Conservation (phyloP, 2,888 invertebrate genomes). For the Ectemnius continuus region DNA sequence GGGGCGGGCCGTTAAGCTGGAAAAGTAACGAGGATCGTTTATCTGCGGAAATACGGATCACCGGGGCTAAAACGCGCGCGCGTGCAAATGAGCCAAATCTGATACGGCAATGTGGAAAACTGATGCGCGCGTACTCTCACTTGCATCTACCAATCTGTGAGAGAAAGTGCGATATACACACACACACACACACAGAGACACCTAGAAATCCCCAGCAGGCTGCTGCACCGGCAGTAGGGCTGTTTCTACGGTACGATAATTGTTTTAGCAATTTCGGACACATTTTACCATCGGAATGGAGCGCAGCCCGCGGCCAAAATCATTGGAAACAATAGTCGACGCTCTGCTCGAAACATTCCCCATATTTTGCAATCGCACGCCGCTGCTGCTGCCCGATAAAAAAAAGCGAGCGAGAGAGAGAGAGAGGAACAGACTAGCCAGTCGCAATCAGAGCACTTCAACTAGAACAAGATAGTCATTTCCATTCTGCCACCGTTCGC, state of each 20-base stretch:
- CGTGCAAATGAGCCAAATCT: slow-evolving; percentile 8
- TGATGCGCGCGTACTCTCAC: too few relatives aligned
- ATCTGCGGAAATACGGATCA: slow-evolving; percentile 1
- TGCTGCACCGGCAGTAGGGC: not conserved
- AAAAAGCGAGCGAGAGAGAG: too few relatives aligned
- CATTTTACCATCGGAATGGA: not conserved
- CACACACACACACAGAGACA: not conserved
- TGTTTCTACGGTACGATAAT: slow-evolving; percentile 4
- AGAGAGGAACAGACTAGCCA: too few relatives aligned
- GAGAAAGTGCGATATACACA: not conserved
- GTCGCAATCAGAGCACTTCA: too few relatives aligned
- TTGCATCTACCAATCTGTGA: too few relatives aligned
- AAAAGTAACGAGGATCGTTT: slow-evolving; percentile 7
- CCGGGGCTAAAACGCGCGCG: not conserved
- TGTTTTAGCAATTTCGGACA: slow-evolving; percentile 11
- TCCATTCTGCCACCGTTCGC: too few relatives aligned
- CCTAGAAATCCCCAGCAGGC: not conserved
- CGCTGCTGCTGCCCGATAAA: too few relatives aligned
- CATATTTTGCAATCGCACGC: too few relatives aligned
- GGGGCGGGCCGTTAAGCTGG: not conserved
- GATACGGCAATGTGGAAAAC: not conserved
- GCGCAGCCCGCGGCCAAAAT: not conserved
- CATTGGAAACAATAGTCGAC: not conserved
- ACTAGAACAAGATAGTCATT: too few relatives aligned
- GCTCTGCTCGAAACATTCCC: too few relatives aligned